Evolutionary conservation across 2,797 vertebrate species (phyloP).

Genomic region (Molothrus aeneus): DNA sequence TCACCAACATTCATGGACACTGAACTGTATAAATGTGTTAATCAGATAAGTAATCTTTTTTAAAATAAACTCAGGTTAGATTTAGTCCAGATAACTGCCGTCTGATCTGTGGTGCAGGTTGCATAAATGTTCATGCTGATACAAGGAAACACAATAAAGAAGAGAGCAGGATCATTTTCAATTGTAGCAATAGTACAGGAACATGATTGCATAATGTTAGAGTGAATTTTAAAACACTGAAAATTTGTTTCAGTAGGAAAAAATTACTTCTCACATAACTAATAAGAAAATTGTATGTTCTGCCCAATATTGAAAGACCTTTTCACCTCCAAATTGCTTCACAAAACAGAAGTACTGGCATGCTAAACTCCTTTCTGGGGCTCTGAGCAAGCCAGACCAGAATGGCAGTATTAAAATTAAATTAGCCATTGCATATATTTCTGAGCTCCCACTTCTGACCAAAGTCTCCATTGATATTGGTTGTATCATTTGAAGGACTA

Average conservation of each 20-base stretch:
- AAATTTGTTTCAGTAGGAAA: not conserved
- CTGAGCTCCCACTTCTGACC: not conserved
- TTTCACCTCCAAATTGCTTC: not conserved
- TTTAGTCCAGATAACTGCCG: not conserved
- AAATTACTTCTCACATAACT: not conserved
- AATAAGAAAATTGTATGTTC: not conserved
- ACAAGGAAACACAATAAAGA: not conserved
- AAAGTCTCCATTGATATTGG: not conserved
- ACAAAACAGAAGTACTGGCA: rapidly evolving
- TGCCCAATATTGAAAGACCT: not conserved
- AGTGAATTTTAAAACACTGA: not conserved
- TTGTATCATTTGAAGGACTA: not conserved
- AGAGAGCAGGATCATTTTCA: not conserved
- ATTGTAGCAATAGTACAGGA: not conserved
- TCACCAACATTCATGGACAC: rapidly evolving
- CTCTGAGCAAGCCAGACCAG: not conserved
- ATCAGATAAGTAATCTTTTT: not conserved
- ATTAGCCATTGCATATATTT: not conserved
- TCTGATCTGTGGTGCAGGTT: not conserved
- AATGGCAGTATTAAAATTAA: not conserved
- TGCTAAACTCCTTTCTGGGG: not conserved
- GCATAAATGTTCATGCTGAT: not conserved
- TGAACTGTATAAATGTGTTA: not conserved
- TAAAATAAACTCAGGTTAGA: not conserved
- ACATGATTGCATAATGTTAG: not conserved